These are phyloP conservation scores for Hypolimnas misippus DNA, from an alignment of 2,888 invertebrate genomes.

Conservation along the genomic window DNA sequence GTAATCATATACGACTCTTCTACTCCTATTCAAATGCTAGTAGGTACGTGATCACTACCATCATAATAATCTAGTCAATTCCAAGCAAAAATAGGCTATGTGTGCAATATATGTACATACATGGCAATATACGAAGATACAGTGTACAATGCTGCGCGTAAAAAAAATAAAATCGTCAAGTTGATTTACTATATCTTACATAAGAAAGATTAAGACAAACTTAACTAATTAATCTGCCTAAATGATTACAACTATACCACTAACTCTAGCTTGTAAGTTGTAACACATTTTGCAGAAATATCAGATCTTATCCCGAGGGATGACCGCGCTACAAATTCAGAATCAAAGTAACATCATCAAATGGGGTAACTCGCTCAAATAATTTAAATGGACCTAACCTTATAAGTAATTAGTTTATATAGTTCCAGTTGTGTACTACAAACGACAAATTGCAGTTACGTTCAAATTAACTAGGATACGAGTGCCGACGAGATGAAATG, in stretches of 20 bases:
- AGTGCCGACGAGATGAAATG: conserved; percentile 21
- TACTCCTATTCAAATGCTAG: too few relatives aligned
- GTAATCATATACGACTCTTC: too few relatives aligned
- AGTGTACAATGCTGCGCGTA: too few relatives aligned
- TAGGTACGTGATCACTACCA: too few relatives aligned
- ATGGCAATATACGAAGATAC: too few relatives aligned
- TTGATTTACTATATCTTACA: not conserved
- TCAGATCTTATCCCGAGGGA: conserved; percentile 30
- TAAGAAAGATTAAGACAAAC: not conserved
- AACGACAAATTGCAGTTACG: conserved; percentile 25
- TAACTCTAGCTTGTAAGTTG: conserved; percentile 14
- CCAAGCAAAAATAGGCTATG: too few relatives aligned
- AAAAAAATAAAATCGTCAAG: not conserved
- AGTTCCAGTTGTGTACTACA: conserved; percentile 38
- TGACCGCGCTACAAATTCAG: conserved; percentile 35
- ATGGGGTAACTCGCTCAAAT: conserved; percentile 32
- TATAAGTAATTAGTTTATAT: conserved; percentile 35
- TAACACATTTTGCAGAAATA: conserved; percentile 25
- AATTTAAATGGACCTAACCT: conserved; percentile 37
- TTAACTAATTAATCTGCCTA: conserved; percentile 16
- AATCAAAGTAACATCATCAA: conserved; percentile 41
- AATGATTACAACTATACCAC: not conserved
- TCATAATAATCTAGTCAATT: too few relatives aligned
- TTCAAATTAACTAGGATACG: not conserved
- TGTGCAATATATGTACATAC: too few relatives aligned